phyloP scores from a whole-genome alignment of 2,888 invertebrate species.

The Lithophane semibrunnea region DNA sequence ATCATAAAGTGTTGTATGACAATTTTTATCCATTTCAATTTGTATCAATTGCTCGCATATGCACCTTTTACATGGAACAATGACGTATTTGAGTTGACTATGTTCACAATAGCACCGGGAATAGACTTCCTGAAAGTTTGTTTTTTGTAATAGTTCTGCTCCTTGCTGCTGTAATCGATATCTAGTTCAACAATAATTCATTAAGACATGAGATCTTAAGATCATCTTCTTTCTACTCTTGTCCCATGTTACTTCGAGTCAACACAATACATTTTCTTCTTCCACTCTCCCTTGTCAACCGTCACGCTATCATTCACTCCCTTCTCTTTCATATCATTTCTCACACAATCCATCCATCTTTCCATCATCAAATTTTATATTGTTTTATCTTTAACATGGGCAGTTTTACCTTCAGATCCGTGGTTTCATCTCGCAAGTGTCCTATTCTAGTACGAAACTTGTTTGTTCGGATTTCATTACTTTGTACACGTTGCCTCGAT shows the following conservation, averaged over 20 bases:
- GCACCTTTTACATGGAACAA: constrained; percentile 33
- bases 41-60: constrained; percentile 44
- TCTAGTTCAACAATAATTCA: background rate
- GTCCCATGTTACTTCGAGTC: background rate
- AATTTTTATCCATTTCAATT: constrained; percentile 54
- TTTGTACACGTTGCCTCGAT: background rate
- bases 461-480: background rate
- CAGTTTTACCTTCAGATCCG: background rate
- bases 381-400: background rate
- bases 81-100: constrained; percentile 21
- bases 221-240: background rate
- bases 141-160: too few relatives aligned
- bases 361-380: too few relatives aligned
- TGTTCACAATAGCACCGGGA: constrained; percentile 15
- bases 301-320: too few relatives aligned
- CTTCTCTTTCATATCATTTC: too few relatives aligned
- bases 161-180: background rate
- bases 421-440: background rate
- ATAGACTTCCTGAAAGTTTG: constrained; percentile 26
- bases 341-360: too few relatives aligned
- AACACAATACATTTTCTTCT: too few relatives aligned
- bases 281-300: too few relatives aligned
- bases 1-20: constrained; percentile 19
- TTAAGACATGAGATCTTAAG: background rate
- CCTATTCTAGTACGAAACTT: background rate